These are phyloP conservation scores for Stomatorhinus ivindoensis DNA, from an alignment of 2,113 vertebrate species.

Conservation along the genomic window DNA sequence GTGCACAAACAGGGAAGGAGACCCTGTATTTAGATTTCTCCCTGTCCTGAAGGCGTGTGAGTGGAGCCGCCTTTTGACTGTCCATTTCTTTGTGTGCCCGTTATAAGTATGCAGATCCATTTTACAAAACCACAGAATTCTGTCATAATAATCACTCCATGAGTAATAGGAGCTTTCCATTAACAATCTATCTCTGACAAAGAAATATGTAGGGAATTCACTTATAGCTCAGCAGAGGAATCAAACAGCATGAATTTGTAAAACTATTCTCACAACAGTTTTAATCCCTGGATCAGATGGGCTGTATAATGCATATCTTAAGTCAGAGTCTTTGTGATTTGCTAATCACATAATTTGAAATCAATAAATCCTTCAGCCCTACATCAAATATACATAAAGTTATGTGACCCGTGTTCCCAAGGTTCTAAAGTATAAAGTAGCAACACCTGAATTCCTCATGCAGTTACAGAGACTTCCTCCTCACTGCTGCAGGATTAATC, in stretches of 20 bases:
- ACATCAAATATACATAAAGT: background rate
- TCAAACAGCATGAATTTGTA: background rate
- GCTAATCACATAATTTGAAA: background rate
- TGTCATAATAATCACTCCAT: no score
- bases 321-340: background rate
- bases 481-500: conserved; percentile 16
- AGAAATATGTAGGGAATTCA: no score
- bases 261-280: background rate
- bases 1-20: no score
- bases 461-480: background rate
- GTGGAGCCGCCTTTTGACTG: no score
- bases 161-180: no score
- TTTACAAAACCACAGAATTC: no score
- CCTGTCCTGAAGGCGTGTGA: no score
- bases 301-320: background rate
- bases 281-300: background rate
- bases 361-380: background rate
- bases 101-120: no score
- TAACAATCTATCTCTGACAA: no score
- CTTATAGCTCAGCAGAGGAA: no score
- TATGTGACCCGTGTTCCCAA: background rate
- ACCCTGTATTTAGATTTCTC: no score
- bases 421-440: background rate
- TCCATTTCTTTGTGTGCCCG: no score
- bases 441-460: background rate